Base-by-base conservation (phyloP, 1,140 invertebrate species). In the Diorhabda carinulata region DNA sequence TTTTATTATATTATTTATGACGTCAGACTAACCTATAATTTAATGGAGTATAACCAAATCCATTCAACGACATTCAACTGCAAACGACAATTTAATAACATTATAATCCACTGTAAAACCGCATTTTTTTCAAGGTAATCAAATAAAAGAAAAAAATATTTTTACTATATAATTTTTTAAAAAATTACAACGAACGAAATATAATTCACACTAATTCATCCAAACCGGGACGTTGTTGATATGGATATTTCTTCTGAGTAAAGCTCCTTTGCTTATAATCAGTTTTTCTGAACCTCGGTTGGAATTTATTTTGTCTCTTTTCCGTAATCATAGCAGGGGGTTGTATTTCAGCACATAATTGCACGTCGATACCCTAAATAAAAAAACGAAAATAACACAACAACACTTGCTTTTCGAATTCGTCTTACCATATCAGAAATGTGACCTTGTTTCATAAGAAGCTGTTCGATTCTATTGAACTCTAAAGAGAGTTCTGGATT, bases 381-480 rank as follows among this genome's bases (percentile, higher is more conserved):
- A 52, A 52, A 52, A 52, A 52, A 52, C 6, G 47, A 52, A 52
- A 52, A 4, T 8, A 8, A 8, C 6, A 4, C 6, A 52, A 52
- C 5, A 52, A 52, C 47, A 52, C 3, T 52, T 52, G 6, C n/a
- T 8, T 25, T 25, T 25, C 40, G 5, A 45, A 5, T 42, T 43
- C 57, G 7, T 42, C 76, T 81, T 77, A 84, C 84, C 43, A 65
- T 63, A 41, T 80, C 66, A 63, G 78, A 70, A 64, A 86, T 78
- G 68, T 82, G 79, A 62, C 79, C 81, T 57, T 81, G 71, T 52
- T 82, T 79, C 63, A 76, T 77, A 2, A 87, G 74, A 58, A 80
- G 74, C 62, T 82, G 81, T 43, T 81, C 58, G 9, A 87, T 72
- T 57, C 80, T 73, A 4, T 78, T 72, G 42, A 87, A 80, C 73